These are phyloP conservation scores for Zaprionus taronus DNA, from an alignment of 1,140 invertebrate species.

Conservation along the genomic window DNA sequence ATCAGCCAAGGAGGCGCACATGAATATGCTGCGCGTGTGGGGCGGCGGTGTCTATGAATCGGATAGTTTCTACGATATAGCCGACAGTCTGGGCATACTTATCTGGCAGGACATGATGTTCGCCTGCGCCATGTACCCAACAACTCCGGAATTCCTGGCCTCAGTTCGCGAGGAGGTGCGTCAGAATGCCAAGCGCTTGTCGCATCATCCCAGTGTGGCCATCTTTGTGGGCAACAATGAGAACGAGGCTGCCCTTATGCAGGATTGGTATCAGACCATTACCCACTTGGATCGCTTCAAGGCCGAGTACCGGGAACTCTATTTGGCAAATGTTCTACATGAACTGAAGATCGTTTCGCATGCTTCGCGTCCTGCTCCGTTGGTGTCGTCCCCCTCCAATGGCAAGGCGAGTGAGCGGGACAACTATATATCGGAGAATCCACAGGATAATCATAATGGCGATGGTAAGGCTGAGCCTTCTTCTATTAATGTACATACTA, in stretches of 20 bases:
- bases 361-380: conserved; percentile 57
- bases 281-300: conserved; percentile 87
- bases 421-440: conserved; percentile 90
- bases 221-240: conserved; percentile 99
- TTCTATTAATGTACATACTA: not conserved
- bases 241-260: conserved; percentile 95
- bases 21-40: conserved; percentile 98
- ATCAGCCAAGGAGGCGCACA: conserved; percentile 91
- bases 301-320: conserved; percentile 94
- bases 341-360: conserved; percentile 88
- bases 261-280: conserved; percentile 93
- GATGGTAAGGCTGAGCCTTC: conserved; percentile 87
- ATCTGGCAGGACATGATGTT: conserved; percentile 99
- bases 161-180: conserved; percentile 91
- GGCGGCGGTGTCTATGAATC: conserved; percentile 98
- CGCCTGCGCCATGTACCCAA: conserved; percentile 98
- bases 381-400: conserved; percentile 95
- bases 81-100: conserved; percentile 92
- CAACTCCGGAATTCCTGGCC: conserved; percentile 89
- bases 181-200: conserved; percentile 93
- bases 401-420: conserved; percentile 92
- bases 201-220: conserved; percentile 95
- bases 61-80: conserved; percentile 95
- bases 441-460: conserved; percentile 92
- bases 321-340: conserved; percentile 91